Evolutionary conservation across 2,113 vertebrate genomes (phyloP).

Genomic region (Cricetomys ansorgei): DNA sequence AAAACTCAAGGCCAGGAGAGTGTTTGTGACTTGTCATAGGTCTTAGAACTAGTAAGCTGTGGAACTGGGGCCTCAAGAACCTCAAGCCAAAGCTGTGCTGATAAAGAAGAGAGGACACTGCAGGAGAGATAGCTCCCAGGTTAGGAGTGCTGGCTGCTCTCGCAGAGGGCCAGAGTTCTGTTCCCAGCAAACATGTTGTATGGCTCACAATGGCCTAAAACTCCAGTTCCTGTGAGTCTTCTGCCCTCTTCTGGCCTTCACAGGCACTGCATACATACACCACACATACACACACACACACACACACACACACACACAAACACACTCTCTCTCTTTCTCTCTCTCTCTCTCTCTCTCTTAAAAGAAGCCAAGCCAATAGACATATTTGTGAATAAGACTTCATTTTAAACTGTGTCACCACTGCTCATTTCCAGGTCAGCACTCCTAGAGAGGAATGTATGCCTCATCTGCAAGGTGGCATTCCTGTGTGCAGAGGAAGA

Average conservation of each 20-base stretch:
- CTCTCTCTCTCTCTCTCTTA: too few relatives aligned
- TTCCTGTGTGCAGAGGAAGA: fast-evolving
- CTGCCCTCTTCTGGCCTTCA: too few relatives aligned
- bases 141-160: neutral
- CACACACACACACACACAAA: too few relatives aligned
- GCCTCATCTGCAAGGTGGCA: neutral
- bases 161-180: too few relatives aligned
- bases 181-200: neutral
- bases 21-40: neutral
- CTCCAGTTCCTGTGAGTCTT: too few relatives aligned
- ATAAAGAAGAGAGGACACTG: neutral
- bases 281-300: too few relatives aligned
- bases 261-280: too few relatives aligned
- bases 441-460: neutral
- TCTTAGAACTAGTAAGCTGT: neutral
- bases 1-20: neutral
- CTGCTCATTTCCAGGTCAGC: neutral
- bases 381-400: neutral
- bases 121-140: neutral
- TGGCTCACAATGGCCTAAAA: too few relatives aligned
- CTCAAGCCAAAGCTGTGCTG: neutral
- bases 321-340: too few relatives aligned
- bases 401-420: neutral
- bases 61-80: neutral
- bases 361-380: neutral